Percentiles rank a stretch among this genome's conserved stretches.
phyloP scores from a whole-genome alignment of 2,113 vertebrate genomes.

The Campylomormyrus tamandua region DNA sequence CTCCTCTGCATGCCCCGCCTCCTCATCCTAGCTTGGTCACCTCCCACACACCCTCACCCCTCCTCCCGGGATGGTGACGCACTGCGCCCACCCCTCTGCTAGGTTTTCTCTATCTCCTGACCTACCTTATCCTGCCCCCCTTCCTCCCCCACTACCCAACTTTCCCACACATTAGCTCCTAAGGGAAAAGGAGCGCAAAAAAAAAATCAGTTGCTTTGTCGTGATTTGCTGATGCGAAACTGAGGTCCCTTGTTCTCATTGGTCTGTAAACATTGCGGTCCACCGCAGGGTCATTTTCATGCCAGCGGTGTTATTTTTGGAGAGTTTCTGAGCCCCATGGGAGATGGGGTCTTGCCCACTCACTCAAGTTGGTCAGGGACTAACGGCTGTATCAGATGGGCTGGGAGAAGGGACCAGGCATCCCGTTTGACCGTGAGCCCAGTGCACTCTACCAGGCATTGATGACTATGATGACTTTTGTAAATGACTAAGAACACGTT shows the following conservation, averaged over 20 bases:
- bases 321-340: neutral
- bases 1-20: constrained; percentile 3
- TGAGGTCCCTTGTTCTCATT: neutral
- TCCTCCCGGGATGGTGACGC: constrained; percentile 1
- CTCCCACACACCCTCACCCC: neutral
- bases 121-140: neutral
- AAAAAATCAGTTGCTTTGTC: neutral
- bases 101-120: neutral
- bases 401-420: neutral
- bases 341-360: neutral
- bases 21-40: neutral
- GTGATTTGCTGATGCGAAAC: neutral
- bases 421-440: neutral
- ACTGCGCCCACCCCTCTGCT: neutral
- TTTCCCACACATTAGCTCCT: neutral
- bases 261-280: neutral
- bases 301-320: neutral
- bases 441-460: neutral
- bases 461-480: neutral
- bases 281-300: neutral
- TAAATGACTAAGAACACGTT: neutral
- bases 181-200: neutral
- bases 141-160: neutral
- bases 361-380: neutral
- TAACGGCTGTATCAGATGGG: neutral